A percentile compares a stretch with the other conserved stretches of the same genome.
Evolutionary conservation across 2,888 invertebrate species (phyloP).

Genomic region (Gymnocheta viridis): DNA sequence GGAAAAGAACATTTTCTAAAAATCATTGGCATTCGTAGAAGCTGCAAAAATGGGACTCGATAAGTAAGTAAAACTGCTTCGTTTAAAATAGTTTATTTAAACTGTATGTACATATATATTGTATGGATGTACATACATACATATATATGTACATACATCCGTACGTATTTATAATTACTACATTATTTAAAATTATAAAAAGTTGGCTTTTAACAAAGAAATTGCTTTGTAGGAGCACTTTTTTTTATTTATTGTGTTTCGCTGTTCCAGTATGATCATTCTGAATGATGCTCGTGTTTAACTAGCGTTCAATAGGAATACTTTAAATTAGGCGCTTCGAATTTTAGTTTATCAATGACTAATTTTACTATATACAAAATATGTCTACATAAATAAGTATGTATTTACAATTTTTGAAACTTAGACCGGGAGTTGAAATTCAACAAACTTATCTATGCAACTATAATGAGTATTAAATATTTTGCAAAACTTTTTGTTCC

Average conservation of each 20-base stretch:
- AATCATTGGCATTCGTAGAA: background rate
- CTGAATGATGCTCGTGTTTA: background rate
- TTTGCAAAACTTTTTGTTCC: too few species aligned
- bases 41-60: slow-evolving; percentile 72
- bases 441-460: too few species aligned
- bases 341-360: background rate
- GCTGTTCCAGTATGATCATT: background rate
- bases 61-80: slow-evolving; percentile 68
- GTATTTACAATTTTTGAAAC: too few species aligned
- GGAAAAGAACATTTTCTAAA: slow-evolving; percentile 6
- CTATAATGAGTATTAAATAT: too few species aligned
- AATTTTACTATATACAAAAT: background rate
- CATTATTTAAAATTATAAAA: background rate
- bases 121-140: background rate
- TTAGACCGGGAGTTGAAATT: too few species aligned
- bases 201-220: background rate
- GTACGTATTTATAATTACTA: background rate
- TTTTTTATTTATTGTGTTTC: background rate
- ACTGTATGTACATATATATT: background rate
- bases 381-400: too few species aligned
- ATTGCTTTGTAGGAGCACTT: background rate
- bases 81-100: background rate
- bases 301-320: background rate
- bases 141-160: background rate
- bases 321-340: background rate